A percentile compares a stretch with the other conserved stretches of the same genome.
Conservation (phyloP, 2,797 vertebrate genomes). For the Leptodactylus fallax region DNA sequence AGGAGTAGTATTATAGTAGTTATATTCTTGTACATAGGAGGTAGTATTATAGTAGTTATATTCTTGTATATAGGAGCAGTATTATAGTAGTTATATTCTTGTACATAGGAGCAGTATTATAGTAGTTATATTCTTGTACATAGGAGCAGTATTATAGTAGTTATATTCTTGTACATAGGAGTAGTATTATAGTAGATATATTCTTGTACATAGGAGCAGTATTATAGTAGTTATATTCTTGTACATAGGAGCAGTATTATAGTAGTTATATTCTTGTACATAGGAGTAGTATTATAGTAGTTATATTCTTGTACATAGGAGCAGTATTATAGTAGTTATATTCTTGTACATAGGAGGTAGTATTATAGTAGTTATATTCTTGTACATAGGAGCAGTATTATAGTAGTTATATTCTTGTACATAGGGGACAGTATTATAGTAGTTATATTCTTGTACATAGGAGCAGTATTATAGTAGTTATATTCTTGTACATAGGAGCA, state of each 20-base stretch:
- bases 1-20: too few species aligned
- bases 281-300: background rate
- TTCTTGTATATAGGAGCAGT: background rate
- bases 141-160: background rate
- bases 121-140: background rate
- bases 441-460: too few species aligned
- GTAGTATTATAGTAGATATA: slow-evolving; percentile 5
- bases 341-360: background rate
- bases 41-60: slow-evolving; percentile 7
- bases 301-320: background rate
- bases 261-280: background rate
- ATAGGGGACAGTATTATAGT: too few species aligned
- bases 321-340: background rate
- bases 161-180: background rate
- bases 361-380: background rate
- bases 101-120: background rate
- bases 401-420: too few species aligned
- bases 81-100: slow-evolving; percentile 17
- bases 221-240: slow-evolving; percentile 2
- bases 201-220: background rate
- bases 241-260: background rate
- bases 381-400: too few species aligned
- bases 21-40: too few species aligned
- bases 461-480: too few species aligned
- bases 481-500: too few species aligned